phyloP scores from a whole-genome alignment of 2,797 vertebrate genomes.

The Spinus olivaceus region DNA sequence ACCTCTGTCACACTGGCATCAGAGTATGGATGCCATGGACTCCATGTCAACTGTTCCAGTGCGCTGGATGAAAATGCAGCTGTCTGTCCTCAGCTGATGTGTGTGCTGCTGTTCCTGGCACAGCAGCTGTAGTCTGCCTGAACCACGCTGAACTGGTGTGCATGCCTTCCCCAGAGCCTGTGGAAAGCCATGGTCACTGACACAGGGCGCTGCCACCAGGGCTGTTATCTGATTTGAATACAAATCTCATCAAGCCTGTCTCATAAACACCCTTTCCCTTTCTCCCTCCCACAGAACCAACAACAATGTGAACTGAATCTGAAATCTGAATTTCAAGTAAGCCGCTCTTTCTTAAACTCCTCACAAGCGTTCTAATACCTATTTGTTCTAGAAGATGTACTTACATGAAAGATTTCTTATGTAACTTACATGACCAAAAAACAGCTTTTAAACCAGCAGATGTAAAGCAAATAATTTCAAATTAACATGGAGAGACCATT shows the following conservation, averaged over 20 bases:
- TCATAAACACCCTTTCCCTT: neutral
- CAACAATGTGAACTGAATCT: neutral
- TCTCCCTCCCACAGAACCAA: neutral
- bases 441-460: neutral
- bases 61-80: neutral
- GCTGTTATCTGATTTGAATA: neutral
- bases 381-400: neutral
- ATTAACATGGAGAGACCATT: neutral
- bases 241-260: neutral
- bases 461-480: neutral
- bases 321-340: neutral
- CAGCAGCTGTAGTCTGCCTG: neutral
- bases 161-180: fast-evolving
- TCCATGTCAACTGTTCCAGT: neutral
- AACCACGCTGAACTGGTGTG: fast-evolving
- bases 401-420: neutral
- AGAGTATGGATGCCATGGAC: neutral
- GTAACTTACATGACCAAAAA: neutral
- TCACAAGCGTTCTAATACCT: neutral
- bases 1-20: neutral
- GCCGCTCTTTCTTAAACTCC: neutral
- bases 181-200: neutral
- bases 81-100: neutral
- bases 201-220: neutral
- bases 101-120: neutral